These are phyloP conservation scores for Megaceryle torquata DNA, from an alignment of 2,113 vertebrate species.

Conservation along the genomic window DNA sequence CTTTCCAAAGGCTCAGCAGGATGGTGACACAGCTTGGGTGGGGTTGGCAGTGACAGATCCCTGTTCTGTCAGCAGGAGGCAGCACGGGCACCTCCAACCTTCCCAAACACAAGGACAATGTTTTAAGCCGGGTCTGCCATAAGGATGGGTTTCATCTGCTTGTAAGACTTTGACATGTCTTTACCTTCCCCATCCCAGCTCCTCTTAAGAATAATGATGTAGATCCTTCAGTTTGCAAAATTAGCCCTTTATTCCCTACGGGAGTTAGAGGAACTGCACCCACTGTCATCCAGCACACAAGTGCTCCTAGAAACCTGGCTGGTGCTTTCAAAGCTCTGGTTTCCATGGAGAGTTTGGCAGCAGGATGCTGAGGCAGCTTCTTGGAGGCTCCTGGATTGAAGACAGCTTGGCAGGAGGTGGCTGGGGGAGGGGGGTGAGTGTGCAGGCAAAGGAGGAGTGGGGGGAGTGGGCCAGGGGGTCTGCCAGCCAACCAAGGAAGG, in stretches of 20 bases:
- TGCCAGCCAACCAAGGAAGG: neutral
- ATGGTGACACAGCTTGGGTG: fast-evolving
- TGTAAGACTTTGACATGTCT: neutral
- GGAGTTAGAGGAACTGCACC: neutral
- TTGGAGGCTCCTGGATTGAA: neutral
- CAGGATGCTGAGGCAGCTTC: neutral
- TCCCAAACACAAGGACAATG: fast-evolving
- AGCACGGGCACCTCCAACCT: neutral
- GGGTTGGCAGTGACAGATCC: neutral
- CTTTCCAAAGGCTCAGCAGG: neutral
- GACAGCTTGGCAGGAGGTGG: neutral
- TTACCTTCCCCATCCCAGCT: neutral
- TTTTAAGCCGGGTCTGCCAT: neutral
- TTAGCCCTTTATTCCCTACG: neutral
- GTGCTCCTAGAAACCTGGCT: neutral
- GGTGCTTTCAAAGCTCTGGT: neutral
- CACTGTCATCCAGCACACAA: neutral
- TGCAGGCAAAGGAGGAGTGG: neutral
- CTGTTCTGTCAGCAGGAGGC: neutral
- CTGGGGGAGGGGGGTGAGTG: too few relatives aligned
- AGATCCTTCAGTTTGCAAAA: neutral
- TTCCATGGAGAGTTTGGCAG: neutral
- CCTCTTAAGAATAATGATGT: neutral
- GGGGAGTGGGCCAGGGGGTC: neutral
- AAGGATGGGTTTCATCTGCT: neutral